Conservation (phyloP, 2,113 vertebrate species). For the Chinchilla lanigera region DNA sequence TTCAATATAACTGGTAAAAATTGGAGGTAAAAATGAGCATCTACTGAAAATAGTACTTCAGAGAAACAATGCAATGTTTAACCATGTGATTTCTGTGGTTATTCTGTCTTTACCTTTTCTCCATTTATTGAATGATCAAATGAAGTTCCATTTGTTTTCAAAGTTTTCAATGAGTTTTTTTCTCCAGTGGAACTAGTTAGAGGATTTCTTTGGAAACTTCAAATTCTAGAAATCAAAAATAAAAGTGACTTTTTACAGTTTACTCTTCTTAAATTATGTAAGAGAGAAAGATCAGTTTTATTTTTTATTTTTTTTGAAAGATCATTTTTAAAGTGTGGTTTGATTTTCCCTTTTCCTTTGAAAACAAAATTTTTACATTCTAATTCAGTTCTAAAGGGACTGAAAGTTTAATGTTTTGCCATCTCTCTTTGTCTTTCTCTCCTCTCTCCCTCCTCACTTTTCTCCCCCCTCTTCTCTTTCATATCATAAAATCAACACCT, state of each 20-base stretch:
- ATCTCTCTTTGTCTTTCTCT: background rate
- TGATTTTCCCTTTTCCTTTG: conserved; percentile 43
- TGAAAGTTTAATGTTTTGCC: background rate
- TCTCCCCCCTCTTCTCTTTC: background rate
- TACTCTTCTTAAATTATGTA: conserved; percentile 37
- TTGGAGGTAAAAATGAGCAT: conserved; percentile 54
- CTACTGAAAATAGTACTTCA: conserved; percentile 69
- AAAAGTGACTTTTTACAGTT: background rate
- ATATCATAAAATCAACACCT: background rate
- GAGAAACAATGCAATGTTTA: conserved; percentile 28
- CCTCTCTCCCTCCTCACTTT: background rate
- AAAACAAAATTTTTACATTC: conserved; percentile 26
- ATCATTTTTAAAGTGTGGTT: conserved; percentile 29
- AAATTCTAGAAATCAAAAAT: conserved; percentile 33
- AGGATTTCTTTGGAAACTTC: conserved; percentile 48
- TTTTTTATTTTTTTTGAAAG: too few relatives aligned
- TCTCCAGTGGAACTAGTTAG: background rate
- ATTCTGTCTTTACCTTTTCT: conserved; percentile 29
- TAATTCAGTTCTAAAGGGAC: background rate
- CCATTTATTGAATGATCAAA: conserved; percentile 39
- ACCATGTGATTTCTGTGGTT: conserved; percentile 45
- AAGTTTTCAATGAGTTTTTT: conserved; percentile 30
- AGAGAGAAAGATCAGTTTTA: conserved; percentile 29
- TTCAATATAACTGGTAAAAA: conserved; percentile 57
- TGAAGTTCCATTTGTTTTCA: background rate